Percentiles rank a stretch among this genome's conserved stretches.
These are phyloP conservation scores for Willisornis vidua DNA, from an alignment of 2,113 vertebrate species.

Conservation along the genomic window DNA sequence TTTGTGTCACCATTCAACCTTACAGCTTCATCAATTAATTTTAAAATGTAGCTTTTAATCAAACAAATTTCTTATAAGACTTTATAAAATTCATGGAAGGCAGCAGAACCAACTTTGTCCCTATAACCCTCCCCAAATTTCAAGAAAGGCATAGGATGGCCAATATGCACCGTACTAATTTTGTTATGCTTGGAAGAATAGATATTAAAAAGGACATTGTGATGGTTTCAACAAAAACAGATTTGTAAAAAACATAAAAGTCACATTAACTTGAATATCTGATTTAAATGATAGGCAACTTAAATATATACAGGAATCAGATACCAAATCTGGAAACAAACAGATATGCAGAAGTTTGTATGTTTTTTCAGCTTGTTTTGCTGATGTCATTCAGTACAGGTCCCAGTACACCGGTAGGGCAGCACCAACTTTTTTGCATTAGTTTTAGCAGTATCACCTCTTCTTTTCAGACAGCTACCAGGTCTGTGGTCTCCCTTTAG, in stretches of 20 bases:
- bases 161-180: constrained; percentile 63
- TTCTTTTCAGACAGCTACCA: neutral
- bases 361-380: neutral
- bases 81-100: constrained; percentile 42
- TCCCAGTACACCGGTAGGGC: neutral
- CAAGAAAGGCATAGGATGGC: constrained; percentile 72
- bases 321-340: neutral
- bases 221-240: constrained; percentile 47
- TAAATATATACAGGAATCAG: neutral
- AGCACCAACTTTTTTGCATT: neutral
- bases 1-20: neutral
- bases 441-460: neutral
- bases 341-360: neutral
- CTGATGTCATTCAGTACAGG: neutral
- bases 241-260: constrained; percentile 10
- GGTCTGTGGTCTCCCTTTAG: neutral
- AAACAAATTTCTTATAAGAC: constrained; percentile 18
- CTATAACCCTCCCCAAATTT: neutral
- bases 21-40: neutral
- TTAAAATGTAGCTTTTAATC: constrained; percentile 13
- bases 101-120: neutral
- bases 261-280: neutral
- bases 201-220: constrained; percentile 35
- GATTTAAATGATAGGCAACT: constrained; percentile 6
- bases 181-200: neutral